Percentiles rank a stretch among this genome's conserved stretches.
These are phyloP conservation scores for Manis pentadactyla DNA, from an alignment of 2,797 vertebrate species.

Conservation along the genomic window DNA sequence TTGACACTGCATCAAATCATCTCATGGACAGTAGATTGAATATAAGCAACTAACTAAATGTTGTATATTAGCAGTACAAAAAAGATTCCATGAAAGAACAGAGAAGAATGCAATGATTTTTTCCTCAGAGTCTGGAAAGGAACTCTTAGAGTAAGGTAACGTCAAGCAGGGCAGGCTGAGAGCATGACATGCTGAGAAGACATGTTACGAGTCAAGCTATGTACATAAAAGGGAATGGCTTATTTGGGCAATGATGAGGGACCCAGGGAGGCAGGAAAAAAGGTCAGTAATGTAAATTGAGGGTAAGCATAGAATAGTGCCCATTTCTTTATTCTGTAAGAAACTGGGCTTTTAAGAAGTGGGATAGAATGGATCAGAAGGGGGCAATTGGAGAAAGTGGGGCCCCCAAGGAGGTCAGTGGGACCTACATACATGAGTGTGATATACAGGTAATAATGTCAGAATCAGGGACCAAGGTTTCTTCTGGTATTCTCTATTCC, in stretches of 20 bases:
- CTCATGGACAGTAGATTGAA: neutral
- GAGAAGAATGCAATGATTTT: neutral
- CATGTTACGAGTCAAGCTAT: neutral
- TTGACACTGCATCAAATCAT: neutral
- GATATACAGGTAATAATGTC: neutral
- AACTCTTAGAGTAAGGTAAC: neutral
- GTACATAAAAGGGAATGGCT: neutral
- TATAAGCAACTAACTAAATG: neutral
- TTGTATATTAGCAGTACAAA: neutral
- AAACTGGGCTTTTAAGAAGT: neutral
- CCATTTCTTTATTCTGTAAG: neutral
- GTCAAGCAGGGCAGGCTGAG: neutral
- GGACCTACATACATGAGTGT: neutral
- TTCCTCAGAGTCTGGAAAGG: neutral
- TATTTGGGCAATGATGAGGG: neutral
- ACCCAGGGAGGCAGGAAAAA: neutral
- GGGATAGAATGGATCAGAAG: neutral
- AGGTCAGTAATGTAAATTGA: neutral
- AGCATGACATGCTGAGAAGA: neutral
- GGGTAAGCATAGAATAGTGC: neutral
- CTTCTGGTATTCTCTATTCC: neutral
- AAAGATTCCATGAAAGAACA: neutral
- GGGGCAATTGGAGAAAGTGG: neutral
- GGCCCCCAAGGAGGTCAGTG: neutral
- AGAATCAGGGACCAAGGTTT: neutral